Evolutionary conservation across 2,888 invertebrate genomes (phyloP).

Genomic region (Phyllotreta cruciferae): DNA sequence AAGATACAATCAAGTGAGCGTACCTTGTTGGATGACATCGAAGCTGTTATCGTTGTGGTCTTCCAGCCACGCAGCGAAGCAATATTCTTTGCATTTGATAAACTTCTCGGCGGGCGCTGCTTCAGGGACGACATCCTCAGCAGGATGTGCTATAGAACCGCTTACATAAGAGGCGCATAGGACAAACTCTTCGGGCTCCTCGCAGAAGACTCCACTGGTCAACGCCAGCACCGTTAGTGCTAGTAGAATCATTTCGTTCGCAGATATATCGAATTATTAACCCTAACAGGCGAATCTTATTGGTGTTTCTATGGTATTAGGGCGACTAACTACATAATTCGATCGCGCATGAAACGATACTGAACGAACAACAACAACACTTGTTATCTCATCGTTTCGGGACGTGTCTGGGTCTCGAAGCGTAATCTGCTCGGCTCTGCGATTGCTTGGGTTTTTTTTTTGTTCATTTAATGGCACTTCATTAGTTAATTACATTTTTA

Average conservation of each 20-base stretch:
- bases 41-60: constrained; percentile 68
- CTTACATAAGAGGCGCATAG: constrained; percentile 49
- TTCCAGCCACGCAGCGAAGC: constrained; percentile 76
- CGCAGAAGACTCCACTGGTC: constrained; percentile 19
- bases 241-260: constrained; percentile 2
- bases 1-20: constrained; percentile 31
- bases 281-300: constrained; percentile 4
- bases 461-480: constrained; percentile 34
- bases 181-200: constrained; percentile 42
- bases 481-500: constrained; percentile 38
- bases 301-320: constrained; percentile 19
- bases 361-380: constrained; percentile 17
- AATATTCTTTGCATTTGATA: constrained; percentile 66
- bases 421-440: background rate
- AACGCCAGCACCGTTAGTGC: background rate
- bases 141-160: constrained; percentile 50
- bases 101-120: constrained; percentile 48
- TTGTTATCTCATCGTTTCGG: constrained; percentile 10
- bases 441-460: constrained; percentile 41
- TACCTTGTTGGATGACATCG: constrained; percentile 75
- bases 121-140: constrained; percentile 52
- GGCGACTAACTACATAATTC: constrained; percentile 10
- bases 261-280: constrained; percentile 6
- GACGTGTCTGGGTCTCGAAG: constrained; percentile 36
- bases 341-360: constrained; percentile 17